Evolutionary conservation across 2,888 invertebrate species (phyloP), one percentile per base, ranked within the genome.

Genomic region (Harpalus rubripes): DNA sequence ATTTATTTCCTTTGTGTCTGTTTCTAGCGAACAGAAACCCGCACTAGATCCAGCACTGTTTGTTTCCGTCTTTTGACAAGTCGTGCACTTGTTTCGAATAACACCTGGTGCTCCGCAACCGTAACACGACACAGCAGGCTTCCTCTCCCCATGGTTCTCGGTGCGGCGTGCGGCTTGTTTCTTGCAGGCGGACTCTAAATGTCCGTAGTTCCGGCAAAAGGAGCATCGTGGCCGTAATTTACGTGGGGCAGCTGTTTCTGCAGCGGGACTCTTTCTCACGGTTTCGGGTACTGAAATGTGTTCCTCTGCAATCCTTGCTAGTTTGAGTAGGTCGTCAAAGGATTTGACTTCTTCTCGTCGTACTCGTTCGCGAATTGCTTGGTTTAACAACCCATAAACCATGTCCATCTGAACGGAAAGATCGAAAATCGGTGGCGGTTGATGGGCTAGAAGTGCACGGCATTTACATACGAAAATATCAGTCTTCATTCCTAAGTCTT

Each of bases 331-430:
- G 22, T 61, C 63, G 1, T 61, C 63, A 16, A 16, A 61, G 15
- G 63, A 61, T 8, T 7, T n/a, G 0, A 61, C 18, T 32, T 65
- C 65, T 15, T 65, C 65, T 8, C 65, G 15, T 4, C 65, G 65
- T 7, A 32, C 22, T 65, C 22, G 16, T 22, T 7, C 1, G 0
- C 22, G 32, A 8, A 65, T 12, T 22, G 41, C 6, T 39, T 41
- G 79, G 22, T 63, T 8, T 7, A 39, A 22, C n/a, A 81, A 22
- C 0, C 81, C 16, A 15, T 81, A 65, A 7, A 81, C 12, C 81
- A 81, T 81, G 41, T 81, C 81, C 41, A 81, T 1, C 81, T 65
- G 81, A 0, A 44, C 12, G n/a, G 12, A 12, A 41, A 12, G 26
- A 1, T 41, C 3, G 32, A 32, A 5, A 32, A 5, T 32, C 5